These are phyloP conservation scores for Cichlasoma orientale DNA, from an alignment of 2,797 vertebrate species.

Conservation along the genomic window DNA sequence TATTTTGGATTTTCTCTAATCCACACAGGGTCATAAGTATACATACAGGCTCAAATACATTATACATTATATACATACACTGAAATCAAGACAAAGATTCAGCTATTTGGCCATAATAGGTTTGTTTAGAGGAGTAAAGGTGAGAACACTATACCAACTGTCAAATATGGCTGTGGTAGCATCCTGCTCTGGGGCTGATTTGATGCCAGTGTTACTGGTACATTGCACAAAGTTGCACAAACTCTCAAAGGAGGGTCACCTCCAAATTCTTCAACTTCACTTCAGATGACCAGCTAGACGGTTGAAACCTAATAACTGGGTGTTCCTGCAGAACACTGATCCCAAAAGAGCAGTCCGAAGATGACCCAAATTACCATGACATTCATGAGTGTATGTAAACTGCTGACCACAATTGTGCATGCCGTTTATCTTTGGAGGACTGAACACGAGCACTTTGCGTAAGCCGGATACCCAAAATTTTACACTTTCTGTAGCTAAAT, in stretches of 20 bases:
- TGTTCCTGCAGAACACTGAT: too few species aligned
- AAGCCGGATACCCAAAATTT: too few species aligned
- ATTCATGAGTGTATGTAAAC: not conserved
- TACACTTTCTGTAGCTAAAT: not conserved
- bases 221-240: too few species aligned
- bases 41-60: not conserved
- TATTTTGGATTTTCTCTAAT: not conserved
- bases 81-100: not conserved
- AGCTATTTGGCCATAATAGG: not conserved
- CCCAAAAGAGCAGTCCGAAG: not conserved
- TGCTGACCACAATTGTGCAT: not conserved
- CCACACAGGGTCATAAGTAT: not conserved
- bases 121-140: too few species aligned
- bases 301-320: too few species aligned
- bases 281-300: too few species aligned
- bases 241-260: too few species aligned
- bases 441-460: not conserved
- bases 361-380: not conserved
- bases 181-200: too few species aligned
- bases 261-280: too few species aligned
- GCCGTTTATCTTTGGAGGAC: not conserved
- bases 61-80: not conserved
- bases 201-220: too few species aligned
- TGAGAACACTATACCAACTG: too few species aligned
- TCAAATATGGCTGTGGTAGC: too few species aligned